phyloP scores from a whole-genome alignment of 2,888 invertebrate species.

The Drosophila testacea region DNA sequence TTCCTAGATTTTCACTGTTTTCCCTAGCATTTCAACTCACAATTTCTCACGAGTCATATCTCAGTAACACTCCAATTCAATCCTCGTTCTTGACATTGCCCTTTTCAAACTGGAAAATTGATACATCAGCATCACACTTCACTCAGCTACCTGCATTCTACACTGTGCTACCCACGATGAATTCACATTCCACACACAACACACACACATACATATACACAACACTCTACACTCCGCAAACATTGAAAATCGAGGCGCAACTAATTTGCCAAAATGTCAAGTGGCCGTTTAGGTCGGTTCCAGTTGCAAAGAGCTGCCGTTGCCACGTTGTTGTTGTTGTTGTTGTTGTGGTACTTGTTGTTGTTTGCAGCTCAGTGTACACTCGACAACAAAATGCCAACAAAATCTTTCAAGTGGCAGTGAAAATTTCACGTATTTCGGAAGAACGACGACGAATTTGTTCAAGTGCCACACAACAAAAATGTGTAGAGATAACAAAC shows the following conservation, averaged over 20 bases:
- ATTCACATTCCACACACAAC: slow-evolving; percentile 12
- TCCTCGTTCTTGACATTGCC: slow-evolving; percentile 36
- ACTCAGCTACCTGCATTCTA: slow-evolving; percentile 14
- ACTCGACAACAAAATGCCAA: slow-evolving; percentile 50
- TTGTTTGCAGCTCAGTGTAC: slow-evolving; percentile 48
- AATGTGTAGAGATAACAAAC: slow-evolving; percentile 18
- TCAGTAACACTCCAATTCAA: slow-evolving; percentile 23
- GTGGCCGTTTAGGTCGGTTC: slow-evolving; percentile 59
- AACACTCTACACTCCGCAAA: slow-evolving; percentile 19
- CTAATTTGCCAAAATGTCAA: slow-evolving; percentile 77
- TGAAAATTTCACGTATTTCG: slow-evolving; percentile 71
- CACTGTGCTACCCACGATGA: slow-evolving; percentile 30
- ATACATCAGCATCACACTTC: slow-evolving; percentile 37
- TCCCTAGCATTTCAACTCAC: background rate
- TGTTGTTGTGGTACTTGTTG: slow-evolving; percentile 11
- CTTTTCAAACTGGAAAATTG: slow-evolving; percentile 36
- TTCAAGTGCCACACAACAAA: slow-evolving; percentile 53
- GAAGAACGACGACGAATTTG: slow-evolving; percentile 53
- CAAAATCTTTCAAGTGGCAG: slow-evolving; percentile 68
- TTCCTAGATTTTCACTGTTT: background rate
- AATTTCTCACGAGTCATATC: slow-evolving; percentile 2
- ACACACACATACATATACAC: slow-evolving; percentile 10
- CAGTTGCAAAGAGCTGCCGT: slow-evolving; percentile 61
- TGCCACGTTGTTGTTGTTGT: slow-evolving; percentile 1
- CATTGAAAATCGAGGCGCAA: slow-evolving; percentile 70